Evolutionary conservation across 1,140 invertebrate genomes (phyloP), one percentile per base, ranked within the genome.

Genomic region (Drosophila nebulosa): DNA sequence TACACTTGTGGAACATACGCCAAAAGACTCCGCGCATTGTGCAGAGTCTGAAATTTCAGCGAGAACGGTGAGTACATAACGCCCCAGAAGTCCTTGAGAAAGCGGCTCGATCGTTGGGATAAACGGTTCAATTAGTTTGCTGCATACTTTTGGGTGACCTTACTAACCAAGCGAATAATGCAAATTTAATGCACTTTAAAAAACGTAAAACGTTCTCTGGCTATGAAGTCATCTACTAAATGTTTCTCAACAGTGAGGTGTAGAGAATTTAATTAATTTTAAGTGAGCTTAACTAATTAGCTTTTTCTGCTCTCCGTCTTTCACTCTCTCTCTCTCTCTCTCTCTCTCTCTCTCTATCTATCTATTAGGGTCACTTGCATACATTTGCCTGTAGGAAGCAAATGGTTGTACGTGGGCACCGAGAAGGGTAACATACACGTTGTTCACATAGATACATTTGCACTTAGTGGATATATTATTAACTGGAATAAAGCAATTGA

Each of bases 401-500:
- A 99, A 94, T 99, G 99, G 99, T 92, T 99, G 73, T 99, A 99
- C 92, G 95, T 99, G 63, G 99, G 99, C 66, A 99, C 98, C 27
- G 98, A 99, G 91, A 94, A 97, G 72, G 99, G 99, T 62, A 99
- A 99, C 93, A 96, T 99, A 78, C 98, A 99, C 92, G 94, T 99
- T 64, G 97, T 99, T 78, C 98, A 99, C 93, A 96, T 99, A 74
- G 98, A 99, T 92, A 96, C 96, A 83, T 99, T 99, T 92, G 93
- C 95, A 84, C 94, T 99, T 77, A 99, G 98, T 89, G 98, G 98
- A 74, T 99, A 99, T 93, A 95, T 99, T 92, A 99, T 99, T 93
- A 99, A 99, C 94, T 99, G 99, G 99, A 99, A 99, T 94, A 99
- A 99, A 94, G 97, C 98, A 79, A 99, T 99, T 92, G 99, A 99